These are phyloP conservation scores for Cyclargus thomasi DNA, from an alignment of 1,140 invertebrate genomes.

Conservation along the genomic window DNA sequence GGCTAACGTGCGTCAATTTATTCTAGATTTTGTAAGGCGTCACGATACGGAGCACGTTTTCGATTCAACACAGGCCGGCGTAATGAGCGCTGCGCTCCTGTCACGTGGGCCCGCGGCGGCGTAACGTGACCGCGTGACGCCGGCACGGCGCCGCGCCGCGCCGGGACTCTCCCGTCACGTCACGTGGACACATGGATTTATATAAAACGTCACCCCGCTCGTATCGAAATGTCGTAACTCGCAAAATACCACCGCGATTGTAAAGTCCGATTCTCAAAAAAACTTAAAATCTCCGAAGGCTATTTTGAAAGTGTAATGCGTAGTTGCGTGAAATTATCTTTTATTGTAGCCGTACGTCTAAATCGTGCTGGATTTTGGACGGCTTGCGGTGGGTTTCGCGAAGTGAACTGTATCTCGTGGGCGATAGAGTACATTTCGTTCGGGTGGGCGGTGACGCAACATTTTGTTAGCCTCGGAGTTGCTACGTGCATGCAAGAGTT, in stretches of 20 bases:
- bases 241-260: not conserved
- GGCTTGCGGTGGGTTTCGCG: not conserved
- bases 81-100: not conserved
- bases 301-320: constrained; percentile 4
- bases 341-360: constrained; percentile 19
- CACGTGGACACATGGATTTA: not conserved
- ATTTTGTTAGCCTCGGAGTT: constrained; percentile 59
- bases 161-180: not conserved
- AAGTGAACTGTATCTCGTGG: not conserved
- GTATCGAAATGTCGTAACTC: not conserved
- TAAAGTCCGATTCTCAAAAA: not conserved
- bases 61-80: not conserved
- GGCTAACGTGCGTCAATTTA: constrained; percentile 19
- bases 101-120: constrained; percentile 34
- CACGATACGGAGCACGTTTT: constrained; percentile 21
- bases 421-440: constrained; percentile 36
- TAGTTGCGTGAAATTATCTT: constrained; percentile 26
- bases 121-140: constrained; percentile 37
- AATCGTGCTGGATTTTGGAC: constrained; percentile 6
- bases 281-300: not conserved
- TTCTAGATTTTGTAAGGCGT: constrained; percentile 25
- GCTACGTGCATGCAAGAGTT: constrained; percentile 50
- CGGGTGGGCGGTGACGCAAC: constrained; percentile 49
- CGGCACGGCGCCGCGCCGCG: not conserved
- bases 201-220: not conserved